These are phyloP conservation scores for Fulmarus glacialis DNA, from an alignment of 2,113 vertebrate species.

Conservation along the genomic window DNA sequence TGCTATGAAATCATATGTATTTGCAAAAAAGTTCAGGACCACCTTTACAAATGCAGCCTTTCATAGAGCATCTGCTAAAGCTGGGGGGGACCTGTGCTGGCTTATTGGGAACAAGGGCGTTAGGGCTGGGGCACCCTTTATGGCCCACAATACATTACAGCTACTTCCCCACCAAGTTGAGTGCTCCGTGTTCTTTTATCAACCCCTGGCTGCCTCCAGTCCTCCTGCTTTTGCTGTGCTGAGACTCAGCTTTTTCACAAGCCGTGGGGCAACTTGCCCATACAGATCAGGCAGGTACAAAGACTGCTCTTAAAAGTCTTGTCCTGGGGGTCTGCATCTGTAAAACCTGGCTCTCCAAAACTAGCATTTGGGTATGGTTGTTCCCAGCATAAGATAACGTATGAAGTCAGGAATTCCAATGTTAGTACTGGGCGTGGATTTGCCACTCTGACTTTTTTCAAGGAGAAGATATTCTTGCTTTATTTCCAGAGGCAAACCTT, in stretches of 20 bases:
- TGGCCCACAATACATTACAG: not conserved
- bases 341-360: slow-evolving; percentile 13
- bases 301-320: not conserved
- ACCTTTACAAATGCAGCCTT: not conserved
- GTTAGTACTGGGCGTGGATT: not conserved
- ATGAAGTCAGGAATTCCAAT: slow-evolving; percentile 21
- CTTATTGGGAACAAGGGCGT: not conserved
- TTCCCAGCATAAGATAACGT: not conserved
- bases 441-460: not conserved
- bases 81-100: not conserved
- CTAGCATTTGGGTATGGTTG: not conserved
- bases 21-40: not conserved
- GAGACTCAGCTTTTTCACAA: not conserved
- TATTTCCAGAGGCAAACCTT: slow-evolving; percentile 71
- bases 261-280: not conserved
- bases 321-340: slow-evolving; percentile 44
- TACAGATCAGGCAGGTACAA: not conserved
- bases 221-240: not conserved
- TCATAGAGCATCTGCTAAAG: not conserved
- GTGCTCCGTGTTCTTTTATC: not conserved
- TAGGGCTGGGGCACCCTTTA: not conserved
- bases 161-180: accelerated
- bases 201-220: not conserved
- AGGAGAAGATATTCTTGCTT: slow-evolving; percentile 63
- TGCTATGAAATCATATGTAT: not conserved